Percentiles rank a stretch among this genome's conserved stretches.
phyloP scores from a whole-genome alignment of 2,113 vertebrate genomes.

The Pseudolaguvia tuberculata region DNA sequence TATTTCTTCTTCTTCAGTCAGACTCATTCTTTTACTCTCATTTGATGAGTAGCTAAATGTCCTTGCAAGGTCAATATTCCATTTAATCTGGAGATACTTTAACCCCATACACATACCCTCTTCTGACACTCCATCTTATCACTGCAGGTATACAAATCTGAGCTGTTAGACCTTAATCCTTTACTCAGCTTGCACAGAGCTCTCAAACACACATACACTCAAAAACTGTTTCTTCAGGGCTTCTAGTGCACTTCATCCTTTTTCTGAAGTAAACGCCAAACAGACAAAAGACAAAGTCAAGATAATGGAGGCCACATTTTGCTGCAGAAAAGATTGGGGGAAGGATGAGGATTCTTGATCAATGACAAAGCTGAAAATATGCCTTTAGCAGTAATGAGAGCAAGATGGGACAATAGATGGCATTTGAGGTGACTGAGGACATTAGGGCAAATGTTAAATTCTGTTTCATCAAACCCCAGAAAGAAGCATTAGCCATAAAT shows the following conservation, averaged over 20 bases:
- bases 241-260: slow-evolving; percentile 3
- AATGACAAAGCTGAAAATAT: not conserved
- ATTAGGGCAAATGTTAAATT: not conserved
- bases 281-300: not conserved
- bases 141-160: slow-evolving; percentile 27
- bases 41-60: not conserved
- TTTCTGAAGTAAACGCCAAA: slow-evolving; percentile 15
- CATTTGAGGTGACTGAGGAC: slow-evolving; percentile 11
- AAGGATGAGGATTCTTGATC: slow-evolving; percentile 2
- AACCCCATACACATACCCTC: not conserved
- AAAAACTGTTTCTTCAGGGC: slow-evolving; percentile 16
- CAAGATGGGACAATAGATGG: slow-evolving; percentile 1
- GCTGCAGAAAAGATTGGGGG: not conserved
- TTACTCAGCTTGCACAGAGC: slow-evolving; percentile 3
- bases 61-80: not conserved
- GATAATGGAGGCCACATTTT: not conserved
- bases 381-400: slow-evolving; percentile 4
- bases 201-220: slow-evolving; percentile 22
- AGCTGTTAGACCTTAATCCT: slow-evolving; percentile 28
- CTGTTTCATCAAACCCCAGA: slow-evolving; percentile 5
- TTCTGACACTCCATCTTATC: slow-evolving; percentile 13
- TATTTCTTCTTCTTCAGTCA: not conserved
- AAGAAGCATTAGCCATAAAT: slow-evolving; percentile 17
- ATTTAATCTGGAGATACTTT: not conserved
- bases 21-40: no score